Evolutionary conservation across 1,140 invertebrate species (phyloP).

Genomic region (Ceratoteleas bidentatus): DNA sequence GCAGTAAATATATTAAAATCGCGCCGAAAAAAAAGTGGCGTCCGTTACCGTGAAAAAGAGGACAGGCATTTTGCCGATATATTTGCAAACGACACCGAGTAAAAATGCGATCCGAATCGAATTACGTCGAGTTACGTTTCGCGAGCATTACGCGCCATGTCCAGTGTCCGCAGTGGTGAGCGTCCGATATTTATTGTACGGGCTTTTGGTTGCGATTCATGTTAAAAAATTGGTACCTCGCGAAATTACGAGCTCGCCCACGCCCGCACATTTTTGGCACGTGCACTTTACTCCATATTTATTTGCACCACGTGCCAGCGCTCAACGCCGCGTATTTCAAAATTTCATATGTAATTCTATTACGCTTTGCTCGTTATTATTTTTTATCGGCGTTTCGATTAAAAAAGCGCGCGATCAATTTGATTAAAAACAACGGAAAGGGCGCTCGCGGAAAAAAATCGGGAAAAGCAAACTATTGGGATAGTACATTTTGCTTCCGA

Average conservation of each 20-base stretch:
- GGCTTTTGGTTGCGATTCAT: slow-evolving; percentile 65
- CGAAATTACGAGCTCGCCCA: slow-evolving; percentile 66
- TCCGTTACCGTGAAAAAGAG: slow-evolving; percentile 39
- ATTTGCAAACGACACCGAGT: slow-evolving; percentile 56
- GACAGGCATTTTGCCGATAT: slow-evolving; percentile 49
- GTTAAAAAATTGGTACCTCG: slow-evolving; percentile 63
- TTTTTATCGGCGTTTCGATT: slow-evolving; percentile 25
- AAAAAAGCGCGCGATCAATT: slow-evolving; percentile 18
- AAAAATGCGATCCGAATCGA: slow-evolving; percentile 65
- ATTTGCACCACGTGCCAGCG: slow-evolving; percentile 61
- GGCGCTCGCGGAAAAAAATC: no score
- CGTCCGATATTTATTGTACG: slow-evolving; percentile 66
- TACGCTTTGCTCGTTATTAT: slow-evolving; percentile 64
- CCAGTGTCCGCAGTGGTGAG: slow-evolving; percentile 51
- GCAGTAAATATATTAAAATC: slow-evolving; percentile 42
- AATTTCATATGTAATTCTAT: slow-evolving; percentile 60
- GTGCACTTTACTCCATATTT: no score
- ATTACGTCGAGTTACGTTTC: slow-evolving; percentile 63
- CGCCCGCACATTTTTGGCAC: no score
- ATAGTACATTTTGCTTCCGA: no score
- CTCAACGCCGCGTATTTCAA: slow-evolving; percentile 71
- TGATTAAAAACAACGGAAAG: no score
- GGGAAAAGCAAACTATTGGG: no score
- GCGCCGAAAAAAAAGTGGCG: slow-evolving; percentile 14
- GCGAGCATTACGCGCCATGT: slow-evolving; percentile 50